Base-by-base conservation (phyloP, 2,797 vertebrate species). In the Lophura swinhoii region DNA sequence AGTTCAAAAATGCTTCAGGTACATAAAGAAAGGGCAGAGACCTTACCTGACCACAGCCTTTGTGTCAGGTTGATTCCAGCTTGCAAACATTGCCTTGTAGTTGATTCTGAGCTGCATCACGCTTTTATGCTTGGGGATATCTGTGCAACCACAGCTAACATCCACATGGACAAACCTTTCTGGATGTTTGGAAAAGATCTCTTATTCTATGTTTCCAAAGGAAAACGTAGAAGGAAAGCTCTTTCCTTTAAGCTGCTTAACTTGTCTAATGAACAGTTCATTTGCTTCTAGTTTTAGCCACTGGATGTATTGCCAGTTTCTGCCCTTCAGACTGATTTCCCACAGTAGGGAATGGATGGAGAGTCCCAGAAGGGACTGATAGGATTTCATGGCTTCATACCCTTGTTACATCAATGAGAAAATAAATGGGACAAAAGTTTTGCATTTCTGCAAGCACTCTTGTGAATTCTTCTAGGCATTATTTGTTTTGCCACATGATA, bases 51-150 rank as follows among this genome's bases (percentile, higher is more conserved):
- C 31, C 82, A 37, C 41, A 39, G 4, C 14, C 8, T 83, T 67
- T 41, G 51, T 39, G n/a, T 18, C 39, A 33, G 10, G 53, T 67
- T 55, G 56, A 56, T 37, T 18, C 10, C 68, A 85, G 44, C 8
- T 67, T 20, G 23, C 15, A 53, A 73, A 55, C 18, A 12, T 33
- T 10, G n/a, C 0, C 0, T 14, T 79, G 60, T 17, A 76, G 18
- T 22, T 35, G 12, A 68, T 49, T 39, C 72, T 49, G 60, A 83
- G 37, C 11, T 22, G 37, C 14, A 60, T 14, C 0, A 0, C 43
- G 29, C 12, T 12, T 24, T 73, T 53, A 44, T 16, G 16, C 31
- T 33, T 67, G 37, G 31, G 23, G 26, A 39, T 39, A 29, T 31
- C 58, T 1, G 0, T 14, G 33, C 22, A 55, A 11, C 33, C 29